Base-by-base conservation (phyloP, 2,888 invertebrate species). In the Sympetrum striolatum region DNA sequence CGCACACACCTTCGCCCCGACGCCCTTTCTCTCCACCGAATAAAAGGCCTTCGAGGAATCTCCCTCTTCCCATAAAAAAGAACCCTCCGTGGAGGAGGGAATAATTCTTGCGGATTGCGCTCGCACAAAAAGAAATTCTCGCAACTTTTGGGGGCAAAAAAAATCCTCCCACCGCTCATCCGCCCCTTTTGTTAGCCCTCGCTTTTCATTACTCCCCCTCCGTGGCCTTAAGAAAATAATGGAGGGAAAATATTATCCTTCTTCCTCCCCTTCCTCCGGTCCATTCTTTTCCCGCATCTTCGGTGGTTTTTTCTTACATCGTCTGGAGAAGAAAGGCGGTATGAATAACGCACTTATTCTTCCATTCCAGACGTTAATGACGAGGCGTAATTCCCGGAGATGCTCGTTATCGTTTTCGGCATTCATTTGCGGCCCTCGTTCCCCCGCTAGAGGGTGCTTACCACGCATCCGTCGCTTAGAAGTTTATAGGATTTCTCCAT, bases 231-330 rank as follows among this genome's bases (percentile, higher is more conserved):
- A 14, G 60, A n/a, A n/a, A 73, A 39, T 86, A 60, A 86, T 37
- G 60, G 86, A 82, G 60, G 53, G 60, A 86, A 86, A 86, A 86
- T 86, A 60, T 86, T 37, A 86, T 86, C 86, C 60, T 60, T 37
- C n/a, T 35, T 35, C n/a, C 82, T 35, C 18, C 31, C 82, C 12
- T 35, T 58, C 31, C 82, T 31, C 10, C 25, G 10, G 22, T 48
- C 44, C n/a, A n/a, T 81, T 81, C 81, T 39, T n/a, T 37, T 25
- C 53, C 53, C 4, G 14, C 73, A 14, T 73, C 25, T 39, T 5
- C 18, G 39, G 81, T 22, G 44, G 79, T 37, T 81, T 81, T 37
- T 81, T 37, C 44, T 44, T 53, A 22, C 37, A 6, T 81, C 39
- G 73, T 22, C 31, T 31, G 31, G 73, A 12, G 31, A 73, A 73